These are phyloP conservation scores for Chionodraco myersi DNA, from an alignment of 2,113 vertebrate genomes.

Conservation along the genomic window DNA sequence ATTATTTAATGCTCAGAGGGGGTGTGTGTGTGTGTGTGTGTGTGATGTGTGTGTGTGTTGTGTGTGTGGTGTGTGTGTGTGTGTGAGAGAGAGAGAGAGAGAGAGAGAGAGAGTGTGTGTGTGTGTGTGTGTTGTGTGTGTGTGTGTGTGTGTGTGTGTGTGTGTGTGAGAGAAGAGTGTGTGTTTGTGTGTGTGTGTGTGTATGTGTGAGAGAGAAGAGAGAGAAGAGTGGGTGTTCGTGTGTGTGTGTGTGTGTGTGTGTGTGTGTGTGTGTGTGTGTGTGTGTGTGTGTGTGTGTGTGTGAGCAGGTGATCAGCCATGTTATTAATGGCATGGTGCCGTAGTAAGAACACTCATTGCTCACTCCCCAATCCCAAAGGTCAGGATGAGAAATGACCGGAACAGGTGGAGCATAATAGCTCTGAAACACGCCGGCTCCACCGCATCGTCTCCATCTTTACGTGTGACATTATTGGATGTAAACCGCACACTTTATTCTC, in stretches of 20 bases:
- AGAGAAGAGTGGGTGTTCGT: too few species aligned
- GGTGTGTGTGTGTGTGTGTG: constrained; percentile 3
- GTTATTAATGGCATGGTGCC: constrained; percentile 77
- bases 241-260: neutral
- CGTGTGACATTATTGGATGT: constrained; percentile 75
- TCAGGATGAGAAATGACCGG: constrained; percentile 79
- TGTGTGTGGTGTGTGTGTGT: too few species aligned
- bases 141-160: too few species aligned
- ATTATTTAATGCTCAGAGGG: constrained; percentile 56
- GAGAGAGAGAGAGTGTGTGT: too few species aligned
- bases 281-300: too few species aligned
- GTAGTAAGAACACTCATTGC: constrained; percentile 79
- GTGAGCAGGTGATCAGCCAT: neutral
- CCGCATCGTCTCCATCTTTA: constrained; percentile 73
- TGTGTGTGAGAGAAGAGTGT: too few species aligned
- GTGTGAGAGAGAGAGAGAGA: too few species aligned
- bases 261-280: neutral
- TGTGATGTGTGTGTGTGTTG: too few species aligned
- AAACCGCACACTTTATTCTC: constrained; percentile 72
- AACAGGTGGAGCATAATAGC: constrained; percentile 75
- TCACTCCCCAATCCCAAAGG: constrained; percentile 78
- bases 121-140: too few species aligned
- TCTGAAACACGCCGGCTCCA: constrained; percentile 61
- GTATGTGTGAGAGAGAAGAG: too few species aligned
- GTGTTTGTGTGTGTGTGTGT: too few species aligned